Conservation (phyloP, 1,140 invertebrate species). For the Calycopis cecrops region DNA sequence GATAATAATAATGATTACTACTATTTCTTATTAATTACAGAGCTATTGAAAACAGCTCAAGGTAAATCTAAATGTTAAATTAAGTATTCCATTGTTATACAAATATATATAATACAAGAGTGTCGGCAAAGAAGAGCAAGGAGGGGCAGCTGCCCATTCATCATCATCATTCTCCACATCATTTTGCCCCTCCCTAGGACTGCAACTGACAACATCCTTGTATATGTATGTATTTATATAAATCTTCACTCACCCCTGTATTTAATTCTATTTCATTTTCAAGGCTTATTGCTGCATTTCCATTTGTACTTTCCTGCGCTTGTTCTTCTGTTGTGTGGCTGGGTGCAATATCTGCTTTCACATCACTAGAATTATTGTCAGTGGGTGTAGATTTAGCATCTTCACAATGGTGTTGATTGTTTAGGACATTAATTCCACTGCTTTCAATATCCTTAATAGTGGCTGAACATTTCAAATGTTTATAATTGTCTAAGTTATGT, state of each 20-base stretch:
- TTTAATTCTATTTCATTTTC: conserved; percentile 57
- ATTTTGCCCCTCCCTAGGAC: too few relatives aligned
- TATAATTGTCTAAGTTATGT: conserved; percentile 31
- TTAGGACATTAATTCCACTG: conserved; percentile 31
- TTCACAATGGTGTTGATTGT: conserved; percentile 40
- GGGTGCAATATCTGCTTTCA: conserved; percentile 15
- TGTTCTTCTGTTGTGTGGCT: conserved; percentile 17
- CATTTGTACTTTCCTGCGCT: conserved; percentile 24
- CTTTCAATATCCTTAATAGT: conserved; percentile 36
- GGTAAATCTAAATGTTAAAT: too few relatives aligned
- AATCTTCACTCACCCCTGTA: conserved; percentile 47
- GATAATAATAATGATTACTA: too few relatives aligned
- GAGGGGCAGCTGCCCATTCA: too few relatives aligned
- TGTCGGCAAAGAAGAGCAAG: too few relatives aligned
- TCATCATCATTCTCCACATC: too few relatives aligned
- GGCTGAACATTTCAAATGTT: conserved; percentile 38
- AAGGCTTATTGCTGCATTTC: conserved; percentile 42
- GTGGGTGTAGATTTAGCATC: conserved; percentile 19
- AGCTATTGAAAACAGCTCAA: too few relatives aligned
- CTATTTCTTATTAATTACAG: too few relatives aligned
- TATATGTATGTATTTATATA: too few relatives aligned
- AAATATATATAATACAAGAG: too few relatives aligned
- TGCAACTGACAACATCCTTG: too few relatives aligned
- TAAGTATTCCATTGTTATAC: too few relatives aligned
- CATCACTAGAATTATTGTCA: background rate